A percentile compares a stretch with the other conserved stretches of the same genome.
Evolutionary conservation across 1,140 invertebrate genomes (phyloP).

Genomic region (Drosophila ironensis): DNA sequence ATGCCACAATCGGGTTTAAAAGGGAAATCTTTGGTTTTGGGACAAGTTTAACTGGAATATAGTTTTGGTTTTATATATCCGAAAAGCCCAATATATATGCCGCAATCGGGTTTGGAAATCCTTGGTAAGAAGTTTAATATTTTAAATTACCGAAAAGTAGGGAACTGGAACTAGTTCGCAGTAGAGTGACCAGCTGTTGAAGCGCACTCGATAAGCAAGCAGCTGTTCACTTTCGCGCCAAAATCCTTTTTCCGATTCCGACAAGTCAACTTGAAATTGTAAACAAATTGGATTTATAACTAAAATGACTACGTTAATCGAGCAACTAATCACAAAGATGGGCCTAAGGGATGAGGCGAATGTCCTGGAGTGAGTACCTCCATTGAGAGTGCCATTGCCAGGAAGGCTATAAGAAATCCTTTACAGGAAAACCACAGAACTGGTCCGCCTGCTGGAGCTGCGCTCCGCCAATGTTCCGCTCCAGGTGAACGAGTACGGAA

Average conservation of each 20-base stretch:
- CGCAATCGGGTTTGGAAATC: too few relatives aligned
- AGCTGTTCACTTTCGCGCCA: slow-evolving; percentile 31
- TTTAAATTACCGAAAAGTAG: neutral
- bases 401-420: neutral
- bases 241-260: slow-evolving; percentile 2
- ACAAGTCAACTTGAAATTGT: slow-evolving; percentile 22
- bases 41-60: too few relatives aligned
- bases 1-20: slow-evolving; percentile 17
- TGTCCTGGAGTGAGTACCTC: slow-evolving; percentile 61
- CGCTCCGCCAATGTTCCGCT: slow-evolving; percentile 69
- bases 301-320: slow-evolving; percentile 68
- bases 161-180: neutral
- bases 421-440: slow-evolving; percentile 70
- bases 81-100: too few relatives aligned
- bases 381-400: too few relatives aligned
- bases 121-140: neutral
- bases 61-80: too few relatives aligned
- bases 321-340: slow-evolving; percentile 72
- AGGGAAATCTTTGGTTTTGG: neutral
- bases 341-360: slow-evolving; percentile 65
- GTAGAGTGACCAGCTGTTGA: too few relatives aligned
- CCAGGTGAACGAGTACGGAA: slow-evolving; percentile 77
- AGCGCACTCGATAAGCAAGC: too few relatives aligned
- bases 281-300: neutral
- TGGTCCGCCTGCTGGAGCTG: slow-evolving; percentile 67